Base-by-base conservation (phyloP, 2,888 invertebrate species). In the Lasioglossum figueresi region DNA sequence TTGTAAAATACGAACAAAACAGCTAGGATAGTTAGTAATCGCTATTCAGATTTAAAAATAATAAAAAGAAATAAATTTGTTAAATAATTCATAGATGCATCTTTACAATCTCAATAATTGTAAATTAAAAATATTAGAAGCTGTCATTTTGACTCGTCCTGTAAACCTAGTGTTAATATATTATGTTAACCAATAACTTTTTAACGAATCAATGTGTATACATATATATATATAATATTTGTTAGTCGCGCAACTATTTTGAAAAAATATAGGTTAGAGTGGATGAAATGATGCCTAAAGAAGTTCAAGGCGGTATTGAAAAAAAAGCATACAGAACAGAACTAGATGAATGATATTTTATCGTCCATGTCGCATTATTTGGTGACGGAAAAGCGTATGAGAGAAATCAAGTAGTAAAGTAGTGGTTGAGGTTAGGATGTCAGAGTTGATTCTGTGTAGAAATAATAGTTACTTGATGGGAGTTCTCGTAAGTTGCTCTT, bases 381-480 rank as follows among this genome's bases (percentile, higher is more conserved):
- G 52, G 14, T 56, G 48, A 56, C 27, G 14, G 16, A 23, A 52
- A 27, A 12, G 4, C 5, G 34, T 31, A 52, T 19, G 3, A 27
- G 3, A 19, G 27, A 37, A 66, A 34, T 31, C 23, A 19, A n/a
- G 40, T 31, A 23, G 16, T 8, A 4, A 59, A 52, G 34, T 10
- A 1, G 0, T 8, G 0, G 3, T 40, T 56, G 23, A 84, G 84
- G 84, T 84, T 84, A 83, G 37, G 10, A 1, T 0, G 5, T 0
- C 5, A 48, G 34, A 48, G 14, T 23, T 1, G 16, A 63, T 73
- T 59, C 31, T 74, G 12, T 43, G n/a, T 70, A 43, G 40, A 8
- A 40, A 23, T 82, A 45, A 45, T 45, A 83, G 27, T 12, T 3
- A 14, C n/a, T 40, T 3, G 1, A 2, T 31, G 10, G 6, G 27